Evolutionary conservation across 2,797 vertebrate genomes (phyloP).

Genomic region (Buphagus erythrorhynchus): DNA sequence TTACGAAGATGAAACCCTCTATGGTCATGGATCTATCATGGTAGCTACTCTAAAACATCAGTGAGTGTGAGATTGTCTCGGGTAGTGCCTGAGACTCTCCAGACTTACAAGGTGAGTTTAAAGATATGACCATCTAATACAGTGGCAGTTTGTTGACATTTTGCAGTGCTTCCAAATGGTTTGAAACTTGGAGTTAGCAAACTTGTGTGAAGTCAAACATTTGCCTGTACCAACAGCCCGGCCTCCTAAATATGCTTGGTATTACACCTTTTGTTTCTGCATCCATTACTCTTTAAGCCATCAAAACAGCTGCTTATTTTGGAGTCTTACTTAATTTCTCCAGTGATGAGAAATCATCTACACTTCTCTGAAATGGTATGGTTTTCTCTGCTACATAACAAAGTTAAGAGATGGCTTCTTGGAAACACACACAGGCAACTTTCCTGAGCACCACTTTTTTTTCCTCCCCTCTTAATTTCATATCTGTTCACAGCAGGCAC

Average conservation of each 20-base stretch:
- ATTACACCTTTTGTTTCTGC: neutral
- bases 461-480: rapidly evolving
- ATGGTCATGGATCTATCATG: neutral
- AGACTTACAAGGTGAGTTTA: neutral
- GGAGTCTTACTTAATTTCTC: neutral
- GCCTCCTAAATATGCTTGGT: neutral
- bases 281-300: rapidly evolving
- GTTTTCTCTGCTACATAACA: neutral
- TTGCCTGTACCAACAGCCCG: no score
- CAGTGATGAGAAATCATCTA: neutral
- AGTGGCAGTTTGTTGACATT: neutral
- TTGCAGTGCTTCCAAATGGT: neutral
- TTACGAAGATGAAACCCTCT: neutral
- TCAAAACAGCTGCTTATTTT: neutral
- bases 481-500: neutral
- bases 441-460: rapidly evolving
- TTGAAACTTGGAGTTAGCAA: neutral
- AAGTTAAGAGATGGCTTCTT: neutral
- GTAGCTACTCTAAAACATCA: neutral
- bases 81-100: neutral
- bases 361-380: neutral
- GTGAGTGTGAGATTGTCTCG: neutral
- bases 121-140: neutral
- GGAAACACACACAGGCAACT: rapidly evolving
- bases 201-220: neutral